Conservation (phyloP, 2,888 invertebrate species). For the Endomychus coccineus region DNA sequence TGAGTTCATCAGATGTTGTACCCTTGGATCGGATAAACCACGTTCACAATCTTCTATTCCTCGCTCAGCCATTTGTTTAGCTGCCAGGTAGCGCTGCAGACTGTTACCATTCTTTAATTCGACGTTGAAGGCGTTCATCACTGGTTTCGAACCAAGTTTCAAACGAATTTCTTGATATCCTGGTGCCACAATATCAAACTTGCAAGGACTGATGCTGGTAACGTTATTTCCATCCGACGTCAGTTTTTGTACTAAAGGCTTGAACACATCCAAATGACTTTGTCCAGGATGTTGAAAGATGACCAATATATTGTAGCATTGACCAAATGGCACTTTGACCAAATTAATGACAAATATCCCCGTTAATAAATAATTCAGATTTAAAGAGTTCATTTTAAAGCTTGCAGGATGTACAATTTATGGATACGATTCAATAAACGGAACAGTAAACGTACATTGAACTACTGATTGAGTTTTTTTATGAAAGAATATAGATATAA, state of each 20-base stretch:
- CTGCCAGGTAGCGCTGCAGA: too few species aligned
- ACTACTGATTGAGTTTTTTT: too few species aligned
- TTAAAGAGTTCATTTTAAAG: too few species aligned
- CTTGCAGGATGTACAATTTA: too few species aligned
- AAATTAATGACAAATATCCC: too few species aligned
- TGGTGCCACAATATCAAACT: background rate
- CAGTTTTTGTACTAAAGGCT: conserved; percentile 53
- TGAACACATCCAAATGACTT: conserved; percentile 63
- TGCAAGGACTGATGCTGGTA: conserved; percentile 47
- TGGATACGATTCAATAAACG: too few species aligned
- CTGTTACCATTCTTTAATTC: too few species aligned
- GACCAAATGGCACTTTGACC: too few species aligned
- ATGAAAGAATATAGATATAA: too few species aligned
- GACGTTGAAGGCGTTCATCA: background rate
- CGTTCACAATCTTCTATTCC: background rate
- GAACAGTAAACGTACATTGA: too few species aligned
- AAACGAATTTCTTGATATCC: conserved; percentile 6
- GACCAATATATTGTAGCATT: conserved; percentile 49
- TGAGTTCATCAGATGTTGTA: conserved; percentile 36
- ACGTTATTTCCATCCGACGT: conserved; percentile 58
- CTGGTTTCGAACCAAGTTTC: background rate
- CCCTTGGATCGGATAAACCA: background rate
- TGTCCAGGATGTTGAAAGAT: conserved; percentile 61
- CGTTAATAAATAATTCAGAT: too few species aligned
- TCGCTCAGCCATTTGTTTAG: conserved; percentile 3